phyloP scores from a whole-genome alignment of 1,140 invertebrate species.

The Steinernema khuongi region DNA sequence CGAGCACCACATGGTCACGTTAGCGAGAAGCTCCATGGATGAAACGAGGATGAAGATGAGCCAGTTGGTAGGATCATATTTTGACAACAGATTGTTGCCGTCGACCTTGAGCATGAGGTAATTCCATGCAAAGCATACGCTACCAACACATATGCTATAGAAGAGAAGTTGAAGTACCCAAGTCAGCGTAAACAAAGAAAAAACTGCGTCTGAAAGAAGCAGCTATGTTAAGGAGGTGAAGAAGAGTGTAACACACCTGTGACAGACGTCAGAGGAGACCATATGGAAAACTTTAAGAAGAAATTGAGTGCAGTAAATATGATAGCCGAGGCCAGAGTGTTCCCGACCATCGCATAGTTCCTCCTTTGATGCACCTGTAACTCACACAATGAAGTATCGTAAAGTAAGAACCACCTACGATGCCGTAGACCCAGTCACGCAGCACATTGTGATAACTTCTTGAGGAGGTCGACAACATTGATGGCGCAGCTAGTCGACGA shows the following conservation, averaged over 20 bases:
- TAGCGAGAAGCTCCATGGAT: background rate
- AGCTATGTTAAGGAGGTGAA: background rate
- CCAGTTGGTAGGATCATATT: background rate
- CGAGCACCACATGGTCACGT: background rate
- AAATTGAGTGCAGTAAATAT: background rate
- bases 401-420: background rate
- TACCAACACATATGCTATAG: background rate
- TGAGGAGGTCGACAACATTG: background rate
- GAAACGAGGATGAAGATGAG: background rate
- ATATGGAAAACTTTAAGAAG: background rate
- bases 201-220: background rate
- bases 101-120: slow-evolving; percentile 7
- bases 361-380: background rate
- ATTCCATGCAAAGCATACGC: background rate
- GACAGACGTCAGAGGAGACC: background rate
- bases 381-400: background rate
- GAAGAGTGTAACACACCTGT: background rate
- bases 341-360: background rate
- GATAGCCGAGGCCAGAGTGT: background rate
- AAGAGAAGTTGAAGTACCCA: background rate
- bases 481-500: background rate
- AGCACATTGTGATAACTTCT: background rate
- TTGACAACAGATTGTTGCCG: background rate
- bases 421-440: background rate
- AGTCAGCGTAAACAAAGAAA: background rate